Evolutionary conservation across 2,113 vertebrate genomes (phyloP), one percentile per base, ranked within the genome.

Genomic region (Oceanites oceanicus): DNA sequence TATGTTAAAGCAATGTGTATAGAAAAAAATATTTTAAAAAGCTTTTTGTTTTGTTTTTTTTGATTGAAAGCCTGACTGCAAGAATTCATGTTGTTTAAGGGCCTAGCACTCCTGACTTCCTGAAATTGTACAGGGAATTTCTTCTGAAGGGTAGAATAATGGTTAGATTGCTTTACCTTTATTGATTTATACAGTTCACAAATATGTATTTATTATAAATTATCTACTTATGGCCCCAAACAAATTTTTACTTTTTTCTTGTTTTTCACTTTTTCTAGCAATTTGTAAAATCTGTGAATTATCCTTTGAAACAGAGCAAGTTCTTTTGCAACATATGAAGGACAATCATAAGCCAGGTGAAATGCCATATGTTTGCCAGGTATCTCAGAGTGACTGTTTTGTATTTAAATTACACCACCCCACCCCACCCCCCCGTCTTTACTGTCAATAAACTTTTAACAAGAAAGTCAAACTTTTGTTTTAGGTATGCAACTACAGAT

Each of bases 361-460:
- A 98, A 99, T 99, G 99, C 99, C 99, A 9, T 99, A 99, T 77
- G 98, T 99, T 95, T 99, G 99, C 98, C 99, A 99, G 99, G 99
- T 99, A 98, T 61, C 12, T 95, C 55, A 20, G 25, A 77, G 30
- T 63, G 47, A 68, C 23, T 71, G 29, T 63, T 93, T 63, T 26
- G 1, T 86, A 32, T 59, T 75, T 73, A 78, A 40, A 68, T 83
- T 32, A 42, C 21, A 16, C 50, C 27, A 10, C 12, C 29, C n/a
- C n/a, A n/a, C n/a, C n/a, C n/a, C n/a, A n/a, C n/a, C n/a, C 3
- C 25, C 19, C 53, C 8, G 2, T 61, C n/a, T 90, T 78, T 50
- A 26, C 30, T 77, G 32, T 27, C 38, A 78, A 22, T 40, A 86
- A 63, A 78, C 34, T 90, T 76, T 74, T 63, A 76, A 95, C 40